Evolutionary conservation across 2,797 vertebrate species (phyloP).

Genomic region (Tragopan temminckii): DNA sequence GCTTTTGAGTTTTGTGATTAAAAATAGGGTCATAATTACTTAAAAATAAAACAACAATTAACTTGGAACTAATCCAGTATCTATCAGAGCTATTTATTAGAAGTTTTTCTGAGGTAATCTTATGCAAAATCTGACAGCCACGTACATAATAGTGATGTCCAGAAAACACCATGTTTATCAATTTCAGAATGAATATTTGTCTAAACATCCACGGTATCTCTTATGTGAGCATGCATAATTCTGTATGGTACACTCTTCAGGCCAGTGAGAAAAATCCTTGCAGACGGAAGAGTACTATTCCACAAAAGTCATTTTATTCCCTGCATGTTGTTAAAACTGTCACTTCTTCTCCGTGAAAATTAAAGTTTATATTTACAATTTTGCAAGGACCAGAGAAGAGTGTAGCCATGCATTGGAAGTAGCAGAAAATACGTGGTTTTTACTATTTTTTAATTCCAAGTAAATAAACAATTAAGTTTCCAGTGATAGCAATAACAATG

Average conservation of each 20-base stretch:
- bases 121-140: not conserved
- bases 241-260: not conserved
- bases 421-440: not conserved
- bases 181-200: not conserved
- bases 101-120: not conserved
- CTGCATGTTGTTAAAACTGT: not conserved
- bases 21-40: not conserved
- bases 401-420: not conserved
- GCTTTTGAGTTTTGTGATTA: not conserved
- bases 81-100: not conserved
- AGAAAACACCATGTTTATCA: not conserved
- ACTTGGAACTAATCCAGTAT: not conserved
- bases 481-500: constrained; percentile 5
- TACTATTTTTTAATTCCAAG: not conserved
- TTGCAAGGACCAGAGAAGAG: not conserved
- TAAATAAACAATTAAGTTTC: not conserved
- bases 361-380: not conserved
- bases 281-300: not conserved
- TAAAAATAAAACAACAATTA: not conserved
- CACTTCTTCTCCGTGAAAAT: not conserved
- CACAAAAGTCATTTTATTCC: not conserved
- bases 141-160: constrained; percentile 21
- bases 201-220: not conserved
- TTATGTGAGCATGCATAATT: not conserved
- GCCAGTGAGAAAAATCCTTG: not conserved